Percentiles rank a stretch among this genome's conserved stretches.
These are phyloP conservation scores for Hyles vespertilio DNA, from an alignment of 1,140 invertebrate species.

Conservation along the genomic window DNA sequence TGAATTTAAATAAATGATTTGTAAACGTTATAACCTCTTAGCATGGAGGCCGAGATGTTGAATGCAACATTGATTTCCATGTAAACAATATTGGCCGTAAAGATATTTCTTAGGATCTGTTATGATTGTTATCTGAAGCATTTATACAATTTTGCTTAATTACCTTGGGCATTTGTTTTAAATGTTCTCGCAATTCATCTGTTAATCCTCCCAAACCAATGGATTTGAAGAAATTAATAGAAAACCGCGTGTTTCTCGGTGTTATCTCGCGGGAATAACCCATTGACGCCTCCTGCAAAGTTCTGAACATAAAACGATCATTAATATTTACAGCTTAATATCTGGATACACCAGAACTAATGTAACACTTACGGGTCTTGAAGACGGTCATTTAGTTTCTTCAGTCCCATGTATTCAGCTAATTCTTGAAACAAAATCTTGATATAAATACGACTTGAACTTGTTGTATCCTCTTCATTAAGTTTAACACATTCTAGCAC, in stretches of 20 bases:
- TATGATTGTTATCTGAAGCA: too few relatives aligned
- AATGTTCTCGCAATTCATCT: constrained; percentile 93
- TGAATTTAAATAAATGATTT: too few relatives aligned
- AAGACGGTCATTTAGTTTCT: constrained; percentile 92
- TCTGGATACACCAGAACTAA: not conserved
- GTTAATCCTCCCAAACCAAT: constrained; percentile 98
- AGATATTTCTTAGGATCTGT: too few relatives aligned
- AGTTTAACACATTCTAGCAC: constrained; percentile 92
- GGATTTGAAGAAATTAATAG: constrained; percentile 99
- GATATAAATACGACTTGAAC: constrained; percentile 97
- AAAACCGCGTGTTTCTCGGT: constrained; percentile 97
- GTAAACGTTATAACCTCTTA: too few relatives aligned
- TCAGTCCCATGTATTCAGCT: constrained; percentile 96
- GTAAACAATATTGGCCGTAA: too few relatives aligned
- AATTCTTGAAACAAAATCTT: constrained; percentile 98
- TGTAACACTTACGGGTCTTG: constrained; percentile 82
- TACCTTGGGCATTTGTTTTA: constrained; percentile 88
- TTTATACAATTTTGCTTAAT: not conserved
- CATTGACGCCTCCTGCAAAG: constrained; percentile 89
- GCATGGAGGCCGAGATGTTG: too few relatives aligned
- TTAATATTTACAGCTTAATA: not conserved
- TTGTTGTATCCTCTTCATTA: constrained; percentile 98
- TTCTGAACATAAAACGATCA: constrained; percentile 76
- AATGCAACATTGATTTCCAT: too few relatives aligned
- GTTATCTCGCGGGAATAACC: constrained; percentile 97